A percentile compares a stretch with the other conserved stretches of the same genome.
These are phyloP conservation scores for Gisinianus flammeolus DNA, from an alignment of 2,888 invertebrate genomes.

Conservation along the genomic window DNA sequence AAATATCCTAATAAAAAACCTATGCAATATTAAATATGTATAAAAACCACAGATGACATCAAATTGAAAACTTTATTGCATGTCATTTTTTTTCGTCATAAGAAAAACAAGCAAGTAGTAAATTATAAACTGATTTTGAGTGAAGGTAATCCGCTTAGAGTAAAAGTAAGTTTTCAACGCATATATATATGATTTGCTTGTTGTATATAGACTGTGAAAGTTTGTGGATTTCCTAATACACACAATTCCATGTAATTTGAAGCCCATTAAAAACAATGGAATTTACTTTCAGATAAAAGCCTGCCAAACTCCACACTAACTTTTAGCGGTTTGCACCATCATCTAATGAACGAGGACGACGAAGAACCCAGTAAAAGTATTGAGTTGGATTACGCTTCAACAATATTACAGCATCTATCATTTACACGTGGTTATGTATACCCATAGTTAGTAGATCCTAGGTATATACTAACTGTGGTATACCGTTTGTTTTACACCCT, in stretches of 20 bases:
- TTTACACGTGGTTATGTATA: neutral
- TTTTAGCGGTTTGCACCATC: slow-evolving; percentile 1
- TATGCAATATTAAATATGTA: no score
- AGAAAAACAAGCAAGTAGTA: neutral
- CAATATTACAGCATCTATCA: neutral
- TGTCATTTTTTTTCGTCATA: neutral
- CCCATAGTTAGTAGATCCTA: no score
- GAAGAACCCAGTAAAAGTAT: neutral
- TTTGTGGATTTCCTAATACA: neutral
- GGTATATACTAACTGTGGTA: no score
- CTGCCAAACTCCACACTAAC: slow-evolving; percentile 8
- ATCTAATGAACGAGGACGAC: slow-evolving; percentile 6
- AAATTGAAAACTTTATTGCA: neutral
- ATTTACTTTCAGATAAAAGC: slow-evolving; percentile 12
- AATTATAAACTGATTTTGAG: neutral
- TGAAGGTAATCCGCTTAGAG: neutral
- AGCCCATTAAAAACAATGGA: slow-evolving; percentile 21
- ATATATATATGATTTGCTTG: no score
- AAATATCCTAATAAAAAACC: no score
- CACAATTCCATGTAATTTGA: slow-evolving; percentile 4
- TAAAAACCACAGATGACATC: no score
- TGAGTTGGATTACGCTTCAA: neutral
- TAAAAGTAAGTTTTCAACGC: no score
- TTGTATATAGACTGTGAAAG: no score
- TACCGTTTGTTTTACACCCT: neutral